Base-by-base conservation (phyloP, 2,113 vertebrate genomes). In the Steatornis caripensis region DNA sequence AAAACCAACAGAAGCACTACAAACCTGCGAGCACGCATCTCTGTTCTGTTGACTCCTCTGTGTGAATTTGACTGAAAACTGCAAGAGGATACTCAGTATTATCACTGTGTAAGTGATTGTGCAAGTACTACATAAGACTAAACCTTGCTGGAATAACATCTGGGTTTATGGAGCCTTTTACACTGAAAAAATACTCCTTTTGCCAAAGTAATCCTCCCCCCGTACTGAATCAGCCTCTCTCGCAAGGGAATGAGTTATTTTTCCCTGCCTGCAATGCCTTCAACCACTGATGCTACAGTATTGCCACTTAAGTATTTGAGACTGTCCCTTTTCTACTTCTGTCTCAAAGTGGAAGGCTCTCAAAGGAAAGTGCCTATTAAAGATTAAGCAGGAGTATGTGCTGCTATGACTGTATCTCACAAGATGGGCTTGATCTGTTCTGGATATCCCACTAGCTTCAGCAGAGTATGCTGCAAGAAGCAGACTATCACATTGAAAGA, bases 301-400 rank as follows among this genome's bases (percentile, higher is more conserved):
- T 75, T 84, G 43, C 89, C 86, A 81, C 80, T 65, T 15, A 69
- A 91, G 80, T 58, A 77, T 84, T 75, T 81, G 69, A 92, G 61
- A 86, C 76, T 84, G 76, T 55, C 68, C 80, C 69, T 90, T 75
- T 84, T 83, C 90, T 86, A 32, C 68, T 84, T 89, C 32, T 81
- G 27, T 60, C 69, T 95, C 68, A 39, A 78, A 92, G 49, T 66
- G 61, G 53, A 92, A 95, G 65, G 77, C 72, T 81, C 57, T 79
- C 51, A 72, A 76, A 92, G 83, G 43, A 84, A 96, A 94, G 94
- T 96, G 95, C 95, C 94, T 95, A 22, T 81, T 93, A 84, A 93
- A 90, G 88, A 93, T 30, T 51, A 68, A 94, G 76, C 58, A 95
- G 83, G 81, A 93, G 54, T 36, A 58, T 3, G 6, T 21, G 6